Conservation (phyloP, 2,113 vertebrate species). For the Pelmatolapia mariae region DNA sequence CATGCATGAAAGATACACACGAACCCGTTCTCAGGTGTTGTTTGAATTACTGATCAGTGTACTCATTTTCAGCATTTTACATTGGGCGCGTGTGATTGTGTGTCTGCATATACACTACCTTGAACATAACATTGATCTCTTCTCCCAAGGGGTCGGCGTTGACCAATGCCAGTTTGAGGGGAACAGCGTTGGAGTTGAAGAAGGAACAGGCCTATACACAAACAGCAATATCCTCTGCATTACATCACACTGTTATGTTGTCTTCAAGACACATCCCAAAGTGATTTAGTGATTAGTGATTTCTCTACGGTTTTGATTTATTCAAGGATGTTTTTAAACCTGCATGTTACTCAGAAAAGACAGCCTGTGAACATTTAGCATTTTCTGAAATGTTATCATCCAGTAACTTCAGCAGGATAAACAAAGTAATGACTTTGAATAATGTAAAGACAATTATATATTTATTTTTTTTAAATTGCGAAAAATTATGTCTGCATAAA, state of each 20-base stretch:
- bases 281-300: background rate
- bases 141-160: conserved; percentile 93
- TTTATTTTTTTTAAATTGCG: fast-evolving
- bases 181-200: conserved; percentile 97
- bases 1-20: background rate
- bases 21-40: background rate
- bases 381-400: background rate
- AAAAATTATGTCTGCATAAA: background rate
- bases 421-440: background rate
- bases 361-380: background rate
- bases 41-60: background rate
- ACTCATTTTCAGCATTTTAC: background rate
- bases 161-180: conserved; percentile 87
- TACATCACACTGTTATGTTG: background rate
- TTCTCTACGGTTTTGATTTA: background rate
- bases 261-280: background rate
- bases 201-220: conserved; percentile 89
- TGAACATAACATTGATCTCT: conserved; percentile 99
- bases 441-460: background rate
- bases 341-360: background rate
- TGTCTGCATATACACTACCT: conserved; percentile 71
- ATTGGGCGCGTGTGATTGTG: background rate
- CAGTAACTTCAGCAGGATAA: background rate
- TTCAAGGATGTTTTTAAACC: background rate
- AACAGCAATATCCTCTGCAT: background rate